Evolutionary conservation across 2,113 vertebrate genomes (phyloP).

Genomic region (Craseonycteris thonglongyai): DNA sequence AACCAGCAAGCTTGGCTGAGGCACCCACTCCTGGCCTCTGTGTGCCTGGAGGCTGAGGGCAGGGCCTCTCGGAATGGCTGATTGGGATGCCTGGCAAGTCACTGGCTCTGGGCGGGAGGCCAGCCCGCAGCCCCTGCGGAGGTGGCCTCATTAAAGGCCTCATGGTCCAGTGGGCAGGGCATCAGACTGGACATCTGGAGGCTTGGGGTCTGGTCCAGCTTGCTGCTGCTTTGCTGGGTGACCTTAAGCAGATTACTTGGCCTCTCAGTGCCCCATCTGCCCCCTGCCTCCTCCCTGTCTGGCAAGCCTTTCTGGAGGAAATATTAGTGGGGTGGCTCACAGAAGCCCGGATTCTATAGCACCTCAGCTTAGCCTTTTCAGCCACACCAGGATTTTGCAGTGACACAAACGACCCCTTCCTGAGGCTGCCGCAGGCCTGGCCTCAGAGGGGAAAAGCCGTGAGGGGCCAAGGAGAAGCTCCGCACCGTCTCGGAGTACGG

Average conservation of each 20-base stretch:
- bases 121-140: slow-evolving; percentile 62
- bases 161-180: slow-evolving; percentile 74
- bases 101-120: slow-evolving; percentile 58
- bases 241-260: slow-evolving; percentile 73
- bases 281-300: slow-evolving; percentile 62
- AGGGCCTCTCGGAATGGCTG: slow-evolving; percentile 50
- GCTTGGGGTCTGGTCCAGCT: slow-evolving; percentile 67
- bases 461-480: no score
- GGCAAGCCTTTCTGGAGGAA: slow-evolving; percentile 46
- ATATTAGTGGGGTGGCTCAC: slow-evolving; percentile 35
- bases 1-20: neutral
- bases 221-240: slow-evolving; percentile 71
- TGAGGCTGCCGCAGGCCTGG: neutral
- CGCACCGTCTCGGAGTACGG: neutral
- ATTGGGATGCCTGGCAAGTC: slow-evolving; percentile 71
- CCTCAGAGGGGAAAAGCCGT: neutral
- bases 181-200: slow-evolving; percentile 75
- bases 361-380: neutral
- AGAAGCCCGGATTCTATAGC: neutral
- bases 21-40: neutral
- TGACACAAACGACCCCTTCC: neutral
- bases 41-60: slow-evolving; percentile 29
- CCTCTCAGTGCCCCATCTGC: slow-evolving; percentile 71
- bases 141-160: slow-evolving; percentile 74
- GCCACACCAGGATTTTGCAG: neutral